phyloP scores from a whole-genome alignment of 2,888 invertebrate genomes.

The Chloroclystis v-ata region DNA sequence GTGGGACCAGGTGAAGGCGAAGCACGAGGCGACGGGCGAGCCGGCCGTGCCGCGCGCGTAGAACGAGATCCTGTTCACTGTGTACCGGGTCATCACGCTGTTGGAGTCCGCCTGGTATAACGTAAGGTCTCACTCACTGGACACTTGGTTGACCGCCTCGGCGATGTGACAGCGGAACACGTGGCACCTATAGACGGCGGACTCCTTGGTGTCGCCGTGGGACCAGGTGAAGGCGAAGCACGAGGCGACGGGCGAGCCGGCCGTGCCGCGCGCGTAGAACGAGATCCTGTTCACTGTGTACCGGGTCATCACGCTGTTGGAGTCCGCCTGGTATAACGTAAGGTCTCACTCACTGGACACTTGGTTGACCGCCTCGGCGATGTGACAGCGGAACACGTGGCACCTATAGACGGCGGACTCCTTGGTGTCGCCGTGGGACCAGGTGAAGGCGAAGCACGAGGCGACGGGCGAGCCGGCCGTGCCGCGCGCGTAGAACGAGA shows the following conservation, averaged over 20 bases:
- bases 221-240: constrained; percentile 99
- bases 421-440: constrained; percentile 93
- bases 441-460: constrained; percentile 98
- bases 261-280: constrained; percentile 94
- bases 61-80: constrained; percentile 93
- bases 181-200: constrained; percentile 96
- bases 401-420: constrained; percentile 96
- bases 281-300: no score
- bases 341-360: constrained; percentile 73
- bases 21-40: constrained; percentile 93
- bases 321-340: background rate
- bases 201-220: constrained; percentile 92
- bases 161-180: constrained; percentile 97
- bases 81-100: no score
- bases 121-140: constrained; percentile 52
- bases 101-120: constrained; percentile 86
- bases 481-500: constrained; percentile 96
- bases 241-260: constrained; percentile 88
- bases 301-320: no score
- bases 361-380: constrained; percentile 92
- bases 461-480: constrained; percentile 88
- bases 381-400: constrained; percentile 97
- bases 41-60: constrained; percentile 93
- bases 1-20: constrained; percentile 98
- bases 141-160: constrained; percentile 91